A percentile compares a stretch with the other conserved stretches of the same genome.
Evolutionary conservation across 1,140 invertebrate species (phyloP).

Genomic region (Bombus haemorrhoidalis): DNA sequence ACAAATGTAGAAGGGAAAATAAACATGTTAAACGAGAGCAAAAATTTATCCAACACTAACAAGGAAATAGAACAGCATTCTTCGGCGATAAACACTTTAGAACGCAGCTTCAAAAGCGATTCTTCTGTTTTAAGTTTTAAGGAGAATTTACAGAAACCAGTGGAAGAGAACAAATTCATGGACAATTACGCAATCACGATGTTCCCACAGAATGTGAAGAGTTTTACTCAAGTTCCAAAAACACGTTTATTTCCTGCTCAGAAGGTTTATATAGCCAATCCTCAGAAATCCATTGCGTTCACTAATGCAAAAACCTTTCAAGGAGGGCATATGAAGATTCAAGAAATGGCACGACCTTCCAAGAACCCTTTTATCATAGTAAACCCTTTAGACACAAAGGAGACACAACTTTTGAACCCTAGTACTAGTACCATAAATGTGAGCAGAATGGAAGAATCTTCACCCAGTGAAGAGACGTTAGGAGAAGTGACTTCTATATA

Average conservation of each 20-base stretch:
- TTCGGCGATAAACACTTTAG: neutral
- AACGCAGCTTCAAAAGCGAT: neutral
- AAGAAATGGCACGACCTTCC: conserved; percentile 38
- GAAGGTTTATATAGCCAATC: conserved; percentile 41
- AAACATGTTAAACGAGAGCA: neutral
- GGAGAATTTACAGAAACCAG: conserved; percentile 16
- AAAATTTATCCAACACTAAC: neutral
- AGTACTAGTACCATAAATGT: neutral
- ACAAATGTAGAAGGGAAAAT: conserved; percentile 54
- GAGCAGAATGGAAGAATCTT: conserved; percentile 47
- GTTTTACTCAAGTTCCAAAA: neutral
- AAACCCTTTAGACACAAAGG: conserved; percentile 17
- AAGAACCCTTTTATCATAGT: conserved; percentile 59
- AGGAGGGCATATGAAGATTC: conserved; percentile 51
- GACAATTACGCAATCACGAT: conserved; percentile 19
- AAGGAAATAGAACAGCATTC: neutral
- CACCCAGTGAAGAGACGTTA: conserved; percentile 60
- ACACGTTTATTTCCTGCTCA: conserved; percentile 8
- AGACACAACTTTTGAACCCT: neutral
- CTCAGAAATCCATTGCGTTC: conserved; percentile 45
- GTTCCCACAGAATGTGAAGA: conserved; percentile 16
- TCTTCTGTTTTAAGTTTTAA: neutral
- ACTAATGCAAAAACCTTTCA: conserved; percentile 32
- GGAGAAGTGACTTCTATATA: conserved; percentile 67
- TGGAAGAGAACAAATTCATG: conserved; percentile 19